Conservation (phyloP, 2,888 invertebrate genomes). For the Miltochrista miniata region DNA sequence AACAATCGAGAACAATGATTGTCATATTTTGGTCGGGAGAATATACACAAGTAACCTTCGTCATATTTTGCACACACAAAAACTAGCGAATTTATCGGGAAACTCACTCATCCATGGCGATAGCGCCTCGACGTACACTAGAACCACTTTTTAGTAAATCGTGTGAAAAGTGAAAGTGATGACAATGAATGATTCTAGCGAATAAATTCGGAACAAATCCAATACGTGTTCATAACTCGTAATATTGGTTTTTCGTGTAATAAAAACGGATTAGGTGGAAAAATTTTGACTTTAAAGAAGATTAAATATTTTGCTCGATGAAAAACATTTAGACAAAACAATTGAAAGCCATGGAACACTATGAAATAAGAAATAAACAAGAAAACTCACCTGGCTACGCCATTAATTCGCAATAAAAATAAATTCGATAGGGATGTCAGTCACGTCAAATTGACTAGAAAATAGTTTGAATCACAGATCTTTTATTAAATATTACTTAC, state of each 20-base stretch:
- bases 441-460: slow-evolving; percentile 19
- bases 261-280: slow-evolving; percentile 73
- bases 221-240: slow-evolving; percentile 83
- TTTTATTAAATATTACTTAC: too few species aligned
- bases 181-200: slow-evolving; percentile 81
- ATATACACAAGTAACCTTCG: slow-evolving; percentile 70
- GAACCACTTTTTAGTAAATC: slow-evolving; percentile 73
- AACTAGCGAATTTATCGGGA: slow-evolving; percentile 58
- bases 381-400: slow-evolving; percentile 83
- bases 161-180: slow-evolving; percentile 82
- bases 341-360: slow-evolving; percentile 78
- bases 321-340: slow-evolving; percentile 81
- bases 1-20: slow-evolving; percentile 49
- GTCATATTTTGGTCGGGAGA: slow-evolving; percentile 58
- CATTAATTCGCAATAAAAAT: slow-evolving; percentile 84
- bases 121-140: slow-evolving; percentile 66
- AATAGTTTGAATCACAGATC: neutral
- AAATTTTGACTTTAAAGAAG: slow-evolving; percentile 79
- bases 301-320: slow-evolving; percentile 76
- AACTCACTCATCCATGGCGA: slow-evolving; percentile 83
- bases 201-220: slow-evolving; percentile 81
- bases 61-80: slow-evolving; percentile 60
- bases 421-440: slow-evolving; percentile 51
- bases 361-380: slow-evolving; percentile 81
- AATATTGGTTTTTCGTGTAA: slow-evolving; percentile 70